Conservation (phyloP, 2,113 vertebrate genomes). For the Montifringilla adamsi region DNA sequence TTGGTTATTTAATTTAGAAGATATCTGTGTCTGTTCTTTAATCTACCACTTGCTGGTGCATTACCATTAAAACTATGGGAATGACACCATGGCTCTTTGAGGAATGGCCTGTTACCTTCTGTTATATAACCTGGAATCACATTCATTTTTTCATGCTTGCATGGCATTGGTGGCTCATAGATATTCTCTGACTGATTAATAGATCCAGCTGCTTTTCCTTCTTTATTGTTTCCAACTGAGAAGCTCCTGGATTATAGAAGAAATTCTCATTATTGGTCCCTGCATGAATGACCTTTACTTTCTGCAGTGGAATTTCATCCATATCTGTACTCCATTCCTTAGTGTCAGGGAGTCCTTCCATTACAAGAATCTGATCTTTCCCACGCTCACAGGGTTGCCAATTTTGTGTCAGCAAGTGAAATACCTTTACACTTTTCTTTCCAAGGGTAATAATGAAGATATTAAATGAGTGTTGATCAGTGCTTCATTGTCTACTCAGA, state of each 20-base stretch:
- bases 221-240: constrained; percentile 43
- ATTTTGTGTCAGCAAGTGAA: neutral
- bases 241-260: constrained; percentile 16
- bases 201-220: constrained; percentile 29
- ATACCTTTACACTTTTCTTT: neutral
- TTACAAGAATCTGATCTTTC: neutral
- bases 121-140: neutral
- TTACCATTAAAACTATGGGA: neutral
- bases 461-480: neutral
- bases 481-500: neutral
- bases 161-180: neutral
- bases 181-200: neutral
- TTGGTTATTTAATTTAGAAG: neutral
- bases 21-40: neutral
- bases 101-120: neutral
- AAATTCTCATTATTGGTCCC: constrained; percentile 33
- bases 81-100: neutral
- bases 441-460: neutral
- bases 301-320: constrained; percentile 22
- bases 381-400: neutral
- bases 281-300: constrained; percentile 41
- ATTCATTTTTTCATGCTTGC: neutral
- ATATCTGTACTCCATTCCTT: neutral
- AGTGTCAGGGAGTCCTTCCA: neutral
- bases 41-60: neutral